phyloP scores from a whole-genome alignment of 1,140 invertebrate species.

The Xylocopa sonorina region DNA sequence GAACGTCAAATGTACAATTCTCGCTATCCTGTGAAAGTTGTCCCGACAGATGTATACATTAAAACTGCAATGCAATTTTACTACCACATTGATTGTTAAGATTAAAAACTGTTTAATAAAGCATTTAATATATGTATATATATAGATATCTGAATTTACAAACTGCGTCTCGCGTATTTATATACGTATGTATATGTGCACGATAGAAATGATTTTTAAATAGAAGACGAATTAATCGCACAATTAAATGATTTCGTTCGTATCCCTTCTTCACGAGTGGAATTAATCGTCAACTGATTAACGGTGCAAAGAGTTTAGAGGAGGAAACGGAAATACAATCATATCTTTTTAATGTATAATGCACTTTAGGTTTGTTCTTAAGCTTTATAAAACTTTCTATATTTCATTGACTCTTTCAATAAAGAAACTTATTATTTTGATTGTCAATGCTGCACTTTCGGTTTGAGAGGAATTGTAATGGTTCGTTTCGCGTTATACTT shows the following conservation, averaged over 20 bases:
- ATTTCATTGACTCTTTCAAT: conserved; percentile 54
- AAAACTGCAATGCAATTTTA: not conserved
- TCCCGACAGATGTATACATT: not conserved
- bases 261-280: not conserved
- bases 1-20: not conserved
- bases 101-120: too few species aligned
- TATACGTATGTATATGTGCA: not conserved
- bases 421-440: conserved; percentile 76
- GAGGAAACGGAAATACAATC: conserved; percentile 29
- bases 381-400: conserved; percentile 63
- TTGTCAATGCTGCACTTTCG: conserved; percentile 82
- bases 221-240: not conserved
- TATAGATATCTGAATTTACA: not conserved
- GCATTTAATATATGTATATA: too few species aligned
- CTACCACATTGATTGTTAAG: not conserved
- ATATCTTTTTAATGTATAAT: conserved; percentile 57
- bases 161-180: too few species aligned
- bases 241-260: not conserved
- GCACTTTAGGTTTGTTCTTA: conserved; percentile 66
- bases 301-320: not conserved
- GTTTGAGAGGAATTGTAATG: conserved; percentile 55
- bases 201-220: not conserved
- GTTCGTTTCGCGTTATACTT: conserved; percentile 36
- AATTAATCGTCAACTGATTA: not conserved
- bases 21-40: not conserved